A percentile compares a stretch with the other conserved stretches of the same genome.
phyloP scores from a whole-genome alignment of 1,140 invertebrate species.

The Octopus bimaculoides region DNA sequence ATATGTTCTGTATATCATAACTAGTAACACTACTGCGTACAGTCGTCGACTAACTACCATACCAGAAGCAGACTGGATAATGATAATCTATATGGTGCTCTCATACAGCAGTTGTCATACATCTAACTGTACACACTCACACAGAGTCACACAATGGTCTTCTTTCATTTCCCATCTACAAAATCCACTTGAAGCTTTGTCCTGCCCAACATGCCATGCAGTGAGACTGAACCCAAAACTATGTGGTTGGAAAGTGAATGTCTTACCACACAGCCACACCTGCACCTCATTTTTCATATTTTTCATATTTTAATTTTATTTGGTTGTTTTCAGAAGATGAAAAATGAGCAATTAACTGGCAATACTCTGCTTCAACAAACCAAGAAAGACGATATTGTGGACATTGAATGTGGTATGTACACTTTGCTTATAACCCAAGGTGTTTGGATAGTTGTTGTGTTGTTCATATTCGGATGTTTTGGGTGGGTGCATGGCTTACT shows the following conservation, averaged over 20 bases:
- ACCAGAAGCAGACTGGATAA: too few species aligned
- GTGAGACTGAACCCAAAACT: neutral
- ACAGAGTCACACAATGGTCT: neutral
- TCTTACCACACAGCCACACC: neutral
- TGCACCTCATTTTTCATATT: constrained; percentile 17
- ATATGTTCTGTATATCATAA: too few species aligned
- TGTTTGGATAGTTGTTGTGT: too few species aligned
- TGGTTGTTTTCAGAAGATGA: constrained; percentile 26
- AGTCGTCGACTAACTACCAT: too few species aligned
- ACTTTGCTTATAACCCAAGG: too few species aligned
- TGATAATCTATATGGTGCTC: too few species aligned
- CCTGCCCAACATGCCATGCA: neutral
- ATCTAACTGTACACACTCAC: too few species aligned
- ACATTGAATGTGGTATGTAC: constrained; percentile 45
- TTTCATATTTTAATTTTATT: neutral
- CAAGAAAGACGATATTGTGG: constrained; percentile 17
- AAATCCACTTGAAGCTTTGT: neutral
- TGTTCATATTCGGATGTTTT: too few species aligned
- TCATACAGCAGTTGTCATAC: too few species aligned
- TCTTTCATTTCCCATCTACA: neutral
- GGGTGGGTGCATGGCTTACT: too few species aligned
- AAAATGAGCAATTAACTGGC: constrained; percentile 22
- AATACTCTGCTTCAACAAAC: constrained; percentile 19
- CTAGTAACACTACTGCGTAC: too few species aligned
- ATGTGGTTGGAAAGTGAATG: neutral